Conservation (phyloP, 2,113 vertebrate species). For the Odocoileus virginianus region DNA sequence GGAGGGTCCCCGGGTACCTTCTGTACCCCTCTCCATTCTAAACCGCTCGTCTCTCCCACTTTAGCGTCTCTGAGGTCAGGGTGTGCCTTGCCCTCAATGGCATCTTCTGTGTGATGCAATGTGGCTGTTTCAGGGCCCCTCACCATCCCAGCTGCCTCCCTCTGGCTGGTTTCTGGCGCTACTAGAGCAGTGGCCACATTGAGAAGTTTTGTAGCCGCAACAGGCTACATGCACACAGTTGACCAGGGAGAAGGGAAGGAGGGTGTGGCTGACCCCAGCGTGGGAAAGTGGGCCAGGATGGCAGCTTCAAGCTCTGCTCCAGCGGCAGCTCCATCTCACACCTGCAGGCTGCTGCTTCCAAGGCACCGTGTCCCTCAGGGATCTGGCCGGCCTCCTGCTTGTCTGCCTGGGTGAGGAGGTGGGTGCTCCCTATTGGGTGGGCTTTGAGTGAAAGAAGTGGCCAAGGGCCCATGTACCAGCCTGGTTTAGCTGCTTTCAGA, state of each 20-base stretch:
- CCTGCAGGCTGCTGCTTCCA: too few species aligned
- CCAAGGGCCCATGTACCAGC: not conserved
- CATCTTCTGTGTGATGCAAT: not conserved
- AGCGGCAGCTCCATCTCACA: not conserved
- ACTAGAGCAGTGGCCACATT: not conserved
- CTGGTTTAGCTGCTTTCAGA: not conserved
- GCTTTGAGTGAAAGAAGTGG: not conserved
- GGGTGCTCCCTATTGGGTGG: not conserved
- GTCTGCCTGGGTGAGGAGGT: not conserved
- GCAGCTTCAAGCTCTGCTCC: not conserved
- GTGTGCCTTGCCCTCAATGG: not conserved
- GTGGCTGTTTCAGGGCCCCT: not conserved
- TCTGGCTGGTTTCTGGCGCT: not conserved
- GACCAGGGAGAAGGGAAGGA: not conserved
- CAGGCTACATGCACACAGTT: rapidly evolving
- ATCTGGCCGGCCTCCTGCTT: not conserved
- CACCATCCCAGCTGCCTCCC: not conserved
- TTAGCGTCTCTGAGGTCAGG: not conserved
- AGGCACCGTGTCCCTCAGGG: rapidly evolving
- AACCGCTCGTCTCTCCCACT: not conserved
- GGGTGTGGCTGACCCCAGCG: not conserved
- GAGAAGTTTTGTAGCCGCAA: not conserved
- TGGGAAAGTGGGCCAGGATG: rapidly evolving
- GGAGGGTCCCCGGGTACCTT: not conserved
- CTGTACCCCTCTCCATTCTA: not conserved